Evolutionary conservation across 1,140 invertebrate species (phyloP).

Genomic region (Fopius arisanus): DNA sequence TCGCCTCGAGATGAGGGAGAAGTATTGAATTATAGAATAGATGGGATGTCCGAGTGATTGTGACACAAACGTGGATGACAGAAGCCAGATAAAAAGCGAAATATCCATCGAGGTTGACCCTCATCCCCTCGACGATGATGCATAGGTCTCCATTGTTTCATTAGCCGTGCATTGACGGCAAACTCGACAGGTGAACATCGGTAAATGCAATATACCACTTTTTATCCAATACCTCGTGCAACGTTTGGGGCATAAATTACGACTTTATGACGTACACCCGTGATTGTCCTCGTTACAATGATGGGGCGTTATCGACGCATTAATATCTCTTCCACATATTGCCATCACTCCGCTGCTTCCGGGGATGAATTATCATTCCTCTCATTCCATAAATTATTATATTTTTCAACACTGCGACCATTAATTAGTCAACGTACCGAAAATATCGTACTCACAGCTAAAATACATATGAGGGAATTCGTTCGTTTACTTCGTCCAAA

Average conservation of each 20-base stretch:
- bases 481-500: no score
- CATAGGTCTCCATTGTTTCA: constrained; percentile 41
- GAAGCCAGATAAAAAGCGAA: not conserved
- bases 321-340: constrained; percentile 40
- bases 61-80: not conserved
- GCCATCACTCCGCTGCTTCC: constrained; percentile 26
- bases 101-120: not conserved
- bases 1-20: not conserved
- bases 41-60: not conserved
- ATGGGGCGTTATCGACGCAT: constrained; percentile 39
- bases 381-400: constrained; percentile 6
- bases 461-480: no score
- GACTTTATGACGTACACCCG: constrained; percentile 18
- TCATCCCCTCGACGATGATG: constrained; percentile 24
- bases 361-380: not conserved
- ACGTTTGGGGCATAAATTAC: constrained; percentile 41
- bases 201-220: constrained; percentile 14
- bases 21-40: not conserved
- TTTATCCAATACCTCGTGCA: constrained; percentile 30
- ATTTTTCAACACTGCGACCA: no score
- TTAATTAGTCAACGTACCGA: no score
- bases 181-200: constrained; percentile 1
- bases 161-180: constrained; percentile 42
- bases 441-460: no score
- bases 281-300: constrained; percentile 42